Evolutionary conservation across 2,797 vertebrate species (phyloP), one percentile per base, ranked within the genome.

Genomic region (Sorex maritimensis): DNA sequence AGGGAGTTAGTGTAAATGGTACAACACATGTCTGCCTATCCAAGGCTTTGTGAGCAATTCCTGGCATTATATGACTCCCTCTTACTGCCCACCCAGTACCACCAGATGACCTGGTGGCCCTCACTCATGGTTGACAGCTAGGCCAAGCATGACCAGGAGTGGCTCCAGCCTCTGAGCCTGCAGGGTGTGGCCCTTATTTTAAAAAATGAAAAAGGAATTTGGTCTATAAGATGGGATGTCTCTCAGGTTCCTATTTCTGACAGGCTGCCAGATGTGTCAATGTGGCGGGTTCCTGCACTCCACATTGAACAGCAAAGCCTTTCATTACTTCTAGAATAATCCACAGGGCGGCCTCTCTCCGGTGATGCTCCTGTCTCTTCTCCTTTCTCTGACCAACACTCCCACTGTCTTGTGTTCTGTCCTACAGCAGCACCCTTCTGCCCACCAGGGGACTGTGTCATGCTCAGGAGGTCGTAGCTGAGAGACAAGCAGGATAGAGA

Each of bases 161-260:
- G 58, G 17, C 58, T 14, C 19, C 58, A 61, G 58, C 58, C 21
- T 61, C 58, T 61, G 19, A 61, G 58, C 58, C 17, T 61, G 58
- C 49, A 8, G 15, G 58, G 58, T 21, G 58, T 61, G 58, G 21
- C 58, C 58, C 58, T 21, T 58, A 58, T 21, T 61, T 21, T 17
- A 61, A 61, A 61, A 61, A 61, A 61, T 61, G 7, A 61, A 55
- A 61, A 61, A 61, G 58, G 17, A 61, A 17, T 61, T 6, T 61
- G 58, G 58, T 61, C 58, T 61, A 23, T 61, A 61, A 61, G 15
- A 21, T 65, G 38, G 4, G 5, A 5, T 26, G 41, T n/a, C 12
- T 80, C 81, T 89, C 46, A 38, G 80, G 71, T 38, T 61, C 63
- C 34, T 38, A 52, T 41, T 88, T 87, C 73, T 58, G 38, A 73